phyloP scores from a whole-genome alignment of 2,113 vertebrate genomes.

The Chaetura pelagica region DNA sequence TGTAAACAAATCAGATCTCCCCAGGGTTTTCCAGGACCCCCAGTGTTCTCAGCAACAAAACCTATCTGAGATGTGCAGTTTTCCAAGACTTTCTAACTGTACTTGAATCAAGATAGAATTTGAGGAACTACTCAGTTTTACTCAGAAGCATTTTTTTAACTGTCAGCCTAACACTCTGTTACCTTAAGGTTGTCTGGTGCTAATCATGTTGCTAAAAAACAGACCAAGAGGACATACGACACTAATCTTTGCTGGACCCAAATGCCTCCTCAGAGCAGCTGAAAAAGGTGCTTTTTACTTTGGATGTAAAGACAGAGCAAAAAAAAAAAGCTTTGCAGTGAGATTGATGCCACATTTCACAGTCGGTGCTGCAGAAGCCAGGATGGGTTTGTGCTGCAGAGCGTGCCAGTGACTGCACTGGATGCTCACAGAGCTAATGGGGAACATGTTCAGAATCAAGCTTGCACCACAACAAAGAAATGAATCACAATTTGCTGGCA shows the following conservation, averaged over 20 bases:
- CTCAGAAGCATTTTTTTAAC: neutral
- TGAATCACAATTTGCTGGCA: conserved; percentile 14
- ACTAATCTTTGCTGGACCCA: neutral
- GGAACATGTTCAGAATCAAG: neutral
- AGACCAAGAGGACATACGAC: neutral
- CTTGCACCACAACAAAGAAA: conserved; percentile 21
- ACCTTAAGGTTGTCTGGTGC: neutral
- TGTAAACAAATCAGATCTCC: neutral
- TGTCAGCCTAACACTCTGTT: neutral
- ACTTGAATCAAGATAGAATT: neutral
- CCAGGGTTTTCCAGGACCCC: neutral
- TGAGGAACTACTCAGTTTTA: neutral
- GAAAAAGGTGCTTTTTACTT: neutral
- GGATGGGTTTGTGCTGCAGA: neutral
- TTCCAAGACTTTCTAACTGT: neutral
- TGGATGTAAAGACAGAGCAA: neutral
- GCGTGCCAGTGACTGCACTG: neutral
- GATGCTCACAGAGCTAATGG: neutral
- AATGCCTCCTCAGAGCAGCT: neutral
- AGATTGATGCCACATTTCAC: neutral
- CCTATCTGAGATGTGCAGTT: neutral
- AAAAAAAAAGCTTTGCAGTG: neutral
- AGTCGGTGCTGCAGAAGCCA: neutral
- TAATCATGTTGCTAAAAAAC: neutral
- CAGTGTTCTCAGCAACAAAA: neutral